Base-by-base conservation (phyloP, 2,888 invertebrate genomes). In the Nudaria mundana region DNA sequence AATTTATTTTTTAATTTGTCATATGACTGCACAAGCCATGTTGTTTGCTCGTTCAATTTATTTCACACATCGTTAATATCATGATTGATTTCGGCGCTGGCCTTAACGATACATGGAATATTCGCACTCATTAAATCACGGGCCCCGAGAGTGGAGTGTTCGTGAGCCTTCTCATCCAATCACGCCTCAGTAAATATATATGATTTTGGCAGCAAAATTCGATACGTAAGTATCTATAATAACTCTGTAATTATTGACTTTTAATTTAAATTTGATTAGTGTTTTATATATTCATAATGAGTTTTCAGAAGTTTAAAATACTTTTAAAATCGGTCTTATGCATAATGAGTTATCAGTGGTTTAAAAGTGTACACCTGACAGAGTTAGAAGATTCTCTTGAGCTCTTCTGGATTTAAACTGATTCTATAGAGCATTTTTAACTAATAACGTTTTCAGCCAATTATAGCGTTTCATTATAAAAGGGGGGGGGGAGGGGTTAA, bases 91-190 rank as follows among this genome's bases (percentile, higher is more conserved):
- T 77, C 79, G 72, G 75, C 70, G 75, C 75, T 68, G 72, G 71
- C 79, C 76, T 76, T 77, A 81, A 83, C 81, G 83, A 84, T 80
- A 82, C 81, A 80, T 82, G 79, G 82, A 84, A 85, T 78, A 80
- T 82, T 82, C 79, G 67, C 79, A 76, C 76, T 84, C 82, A 86
- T 86, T 84, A 85, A 81, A 80, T 80, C 75, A 76, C 66, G 71
- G 64, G 72, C 69, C 70, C 56, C 71, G 68, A 58, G 66, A 71
- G 66, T 76, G 66, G 73, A 81, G 78, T 71, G 76, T 63, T 68
- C 65, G 63, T 63, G 71, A 78, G 73, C 60, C 68, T 75, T 67
- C 57, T 74, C 69, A 59, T 68, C 68, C 77, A 76, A 81, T 81
- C 76, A 76, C 64, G 70, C 65, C 62, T 69, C 71, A 57, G 76